Evolutionary conservation across 2,797 vertebrate genomes (phyloP), one percentile per base, ranked within the genome.

Genomic region (Ctenosaura bakeri): DNA sequence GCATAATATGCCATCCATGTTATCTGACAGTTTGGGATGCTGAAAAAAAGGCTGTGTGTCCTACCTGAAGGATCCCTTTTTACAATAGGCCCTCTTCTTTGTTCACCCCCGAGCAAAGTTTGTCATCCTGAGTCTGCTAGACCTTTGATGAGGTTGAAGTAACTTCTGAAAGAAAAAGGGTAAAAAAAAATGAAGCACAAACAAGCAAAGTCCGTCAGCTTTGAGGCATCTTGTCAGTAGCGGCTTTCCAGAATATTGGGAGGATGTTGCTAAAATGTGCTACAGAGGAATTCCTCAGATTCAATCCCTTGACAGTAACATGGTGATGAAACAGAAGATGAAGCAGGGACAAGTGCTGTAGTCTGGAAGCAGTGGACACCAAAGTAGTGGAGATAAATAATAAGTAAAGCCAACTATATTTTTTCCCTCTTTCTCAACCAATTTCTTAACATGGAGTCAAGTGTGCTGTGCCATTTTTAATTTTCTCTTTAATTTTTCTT

Each of bases 391-490:
- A 97, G 97, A 96, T 98, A 94, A 97, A 97, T 98, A 97, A 97
- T 97, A 98, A 98, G 98, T 97, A 98, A 97, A 97, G 96, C 96
- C 96, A 97, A 96, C 96, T 97, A 96, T 95, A 96, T 98, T 98
- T 96, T 96, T 98, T 98, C 96, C 2, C 10, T 12, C 52, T 12
- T 97, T 98, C 96, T 98, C 94, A 92, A 95, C 97, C 98, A 95
- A 96, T 98, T 98, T 97, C 96, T 97, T 96, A 97, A 97, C 96
- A 97, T 97, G 97, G 96, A 88, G 35, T 52, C 24, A 96, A 97
- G 94, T 96, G 94, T 95, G 92, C 94, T 89, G 71, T 94, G 83
- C 86, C 93, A 87, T 96, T 97, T 96, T 93, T 95, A 95, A 97
- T 94, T 93, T 93, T 95, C 96, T 94, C 88, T 87, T 93, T 97